Conservation (phyloP, 64 coral and sea anemone species). For the Anthopleura sola region DNA sequence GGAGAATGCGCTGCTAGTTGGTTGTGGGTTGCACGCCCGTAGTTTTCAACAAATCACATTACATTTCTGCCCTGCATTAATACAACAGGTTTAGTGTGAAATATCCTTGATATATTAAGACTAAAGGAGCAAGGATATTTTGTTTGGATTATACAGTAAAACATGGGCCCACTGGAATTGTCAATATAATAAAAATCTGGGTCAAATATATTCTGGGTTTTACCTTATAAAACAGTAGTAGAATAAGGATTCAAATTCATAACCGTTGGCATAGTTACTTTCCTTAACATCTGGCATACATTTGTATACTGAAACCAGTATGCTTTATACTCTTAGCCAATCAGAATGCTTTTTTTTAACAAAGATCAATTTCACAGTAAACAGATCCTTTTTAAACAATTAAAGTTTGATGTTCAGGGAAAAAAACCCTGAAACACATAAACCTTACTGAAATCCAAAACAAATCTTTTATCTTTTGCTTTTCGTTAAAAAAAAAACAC, state of each 20-base stretch:
- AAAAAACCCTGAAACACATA: not conserved
- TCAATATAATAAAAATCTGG: not conserved
- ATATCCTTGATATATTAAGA: not conserved
- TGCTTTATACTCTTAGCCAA: not conserved
- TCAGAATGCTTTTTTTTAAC: not conserved
- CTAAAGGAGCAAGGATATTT: not conserved
- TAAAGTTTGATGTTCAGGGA: not conserved
- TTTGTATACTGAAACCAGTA: too few relatives aligned
- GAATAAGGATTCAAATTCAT: not conserved
- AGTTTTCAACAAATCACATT: slow-evolving; percentile 15
- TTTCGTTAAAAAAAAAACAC: too few relatives aligned
- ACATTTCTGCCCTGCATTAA: slow-evolving; percentile 29
- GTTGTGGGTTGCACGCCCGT: slow-evolving; percentile 15
- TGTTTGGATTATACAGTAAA: slow-evolving; percentile 5
- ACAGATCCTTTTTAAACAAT: not conserved
- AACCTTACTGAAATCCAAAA: not conserved
- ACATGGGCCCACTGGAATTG: not conserved
- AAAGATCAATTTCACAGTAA: not conserved
- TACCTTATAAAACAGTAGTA: not conserved
- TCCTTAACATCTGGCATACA: not conserved
- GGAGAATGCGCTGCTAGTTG: slow-evolving; percentile 38
- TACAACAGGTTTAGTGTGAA: slow-evolving; percentile 25
- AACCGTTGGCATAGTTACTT: not conserved
- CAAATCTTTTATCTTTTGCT: not conserved
- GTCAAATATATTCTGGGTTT: not conserved